Base-by-base conservation (phyloP, 2,797 vertebrate species). In the Enteromius fasciolatus region DNA sequence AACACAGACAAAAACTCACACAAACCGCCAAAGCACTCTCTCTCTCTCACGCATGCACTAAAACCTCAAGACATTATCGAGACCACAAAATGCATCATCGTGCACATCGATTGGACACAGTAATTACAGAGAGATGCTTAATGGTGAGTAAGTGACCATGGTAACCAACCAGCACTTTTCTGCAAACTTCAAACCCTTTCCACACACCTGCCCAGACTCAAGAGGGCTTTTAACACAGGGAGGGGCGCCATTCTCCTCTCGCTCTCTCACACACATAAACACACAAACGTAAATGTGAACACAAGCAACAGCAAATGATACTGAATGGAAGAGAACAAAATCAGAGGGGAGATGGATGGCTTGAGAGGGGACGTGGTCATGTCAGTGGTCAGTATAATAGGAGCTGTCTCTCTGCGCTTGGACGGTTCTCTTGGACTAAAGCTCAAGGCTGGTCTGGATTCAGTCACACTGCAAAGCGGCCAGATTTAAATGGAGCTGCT, bases 131-230 rank as follows among this genome's bases (percentile, higher is more conserved):
- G 81, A 84, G 68, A 75, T 69, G 80, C 78, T 77, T 72, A 87
- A 83, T 85, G 84, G 78, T 44, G 61, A 76, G 73, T 57, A 83
- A 72, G 84, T 85, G 86, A 81, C 86, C 84, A 87, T 87, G 84
- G 81, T 76, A 85, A 87, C 86, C 81, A 87, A 70, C 61, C 78
- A 64, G 79, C 81, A 78, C 68, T 83, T 64, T 76, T 81, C 77
- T 78, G 50, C 81, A 87, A 81, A 81, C 83, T 83, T 85, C 78
- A 84, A 78, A 81, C 75, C 75, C 78, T 77, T 81, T 69, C 75
- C 28, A 76, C 78, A 79, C 81, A 87, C 86, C 84, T 85, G 76
- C 72, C 69, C 79, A 64, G 50, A 85, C 70, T 82, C 70, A 41
- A 82, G 81, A 81, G 75, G 76, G 74, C 79, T 85, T 85, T 85